A percentile compares a stretch with the other conserved stretches of the same genome.
These are phyloP conservation scores for Microctenopoma lineatum DNA, from an alignment of 2,797 vertebrate genomes.

Conservation along the genomic window DNA sequence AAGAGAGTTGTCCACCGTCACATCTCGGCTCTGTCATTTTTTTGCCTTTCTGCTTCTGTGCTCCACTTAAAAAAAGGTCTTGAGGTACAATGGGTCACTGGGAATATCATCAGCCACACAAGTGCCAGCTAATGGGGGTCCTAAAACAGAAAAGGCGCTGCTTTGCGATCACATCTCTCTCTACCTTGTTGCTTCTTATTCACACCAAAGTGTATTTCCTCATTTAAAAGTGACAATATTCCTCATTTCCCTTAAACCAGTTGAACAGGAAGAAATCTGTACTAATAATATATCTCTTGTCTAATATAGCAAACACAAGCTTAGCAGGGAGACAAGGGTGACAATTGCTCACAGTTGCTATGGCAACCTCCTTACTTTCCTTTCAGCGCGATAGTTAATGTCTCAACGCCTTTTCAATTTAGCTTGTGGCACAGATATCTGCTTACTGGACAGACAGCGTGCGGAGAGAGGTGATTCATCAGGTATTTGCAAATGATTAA, in stretches of 20 bases:
- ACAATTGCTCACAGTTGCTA: constrained; percentile 62
- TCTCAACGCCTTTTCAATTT: constrained; percentile 52
- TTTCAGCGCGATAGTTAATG: constrained; percentile 41
- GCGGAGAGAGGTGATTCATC: constrained; percentile 36
- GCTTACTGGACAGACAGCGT: constrained; percentile 24
- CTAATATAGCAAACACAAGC: constrained; percentile 40
- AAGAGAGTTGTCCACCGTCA: constrained; percentile 9
- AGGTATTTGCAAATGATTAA: constrained; percentile 35
- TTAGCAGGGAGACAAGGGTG: constrained; percentile 43
- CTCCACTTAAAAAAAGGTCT: constrained; percentile 7
- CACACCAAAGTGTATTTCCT: not conserved
- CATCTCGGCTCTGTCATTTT: not conserved
- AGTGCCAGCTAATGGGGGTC: constrained; percentile 7
- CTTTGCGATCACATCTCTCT: constrained; percentile 12
- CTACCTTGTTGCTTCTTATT: not conserved
- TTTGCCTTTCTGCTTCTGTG: not conserved
- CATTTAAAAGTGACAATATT: constrained; percentile 11
- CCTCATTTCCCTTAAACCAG: constrained; percentile 7
- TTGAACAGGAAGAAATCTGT: not conserved
- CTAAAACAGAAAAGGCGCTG: constrained; percentile 1
- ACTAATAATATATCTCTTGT: constrained; percentile 42
- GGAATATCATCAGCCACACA: not conserved
- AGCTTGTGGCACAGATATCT: constrained; percentile 54
- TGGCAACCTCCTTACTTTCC: constrained; percentile 57
- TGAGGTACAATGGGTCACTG: constrained; percentile 23